Base-by-base conservation (phyloP, 2,113 vertebrate genomes). In the Alligator mississippiensis region DNA sequence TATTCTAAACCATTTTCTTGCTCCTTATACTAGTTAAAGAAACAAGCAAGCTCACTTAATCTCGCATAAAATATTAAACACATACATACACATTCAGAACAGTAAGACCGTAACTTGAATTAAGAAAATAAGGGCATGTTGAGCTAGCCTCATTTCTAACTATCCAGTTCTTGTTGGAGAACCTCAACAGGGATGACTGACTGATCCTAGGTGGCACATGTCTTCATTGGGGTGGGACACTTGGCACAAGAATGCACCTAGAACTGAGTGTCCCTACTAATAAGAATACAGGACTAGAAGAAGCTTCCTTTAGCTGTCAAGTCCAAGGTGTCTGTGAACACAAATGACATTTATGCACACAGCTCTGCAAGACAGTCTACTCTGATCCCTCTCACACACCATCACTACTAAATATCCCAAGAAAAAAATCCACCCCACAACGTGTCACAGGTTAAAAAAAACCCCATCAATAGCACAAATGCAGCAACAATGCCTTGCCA, bases 21-120 rank as follows among this genome's bases (percentile, higher is more conserved):
- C 57, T 96, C 75, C 63, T 88, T 58, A 76, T 77, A 80, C 14
- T 92, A 96, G 77, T 82, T 89, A 95, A 94, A 95, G 68, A 74
- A 90, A 96, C 62, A 83, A 2, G 68, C n/a, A 90, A 70, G 72
- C 90, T 55, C 75, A 75, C 34, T 88, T 90, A 81, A 83, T 34
- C 88, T 94, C 68, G 38, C n/a, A 64, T 66, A 10, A 94, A 90
- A 88, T 80, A 85, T 24, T 89, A 89, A 60, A 60, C 13, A 82
- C 17, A 58, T 16, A 64, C 12, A 11, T 9, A 60, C 10, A 25
- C n/a, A 85, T 2, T 19, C 25, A 70, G 4, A 86, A 78, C 21
- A 66, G n/a, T 14, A 30, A 80, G 7, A 9, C 75, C 78, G 92
- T 90, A 84, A 4, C 28, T 90, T 17, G 85, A 82, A 84, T 12